Evolutionary conservation across 2,113 vertebrate genomes (phyloP).

Genomic region (Calidris pugnax): DNA sequence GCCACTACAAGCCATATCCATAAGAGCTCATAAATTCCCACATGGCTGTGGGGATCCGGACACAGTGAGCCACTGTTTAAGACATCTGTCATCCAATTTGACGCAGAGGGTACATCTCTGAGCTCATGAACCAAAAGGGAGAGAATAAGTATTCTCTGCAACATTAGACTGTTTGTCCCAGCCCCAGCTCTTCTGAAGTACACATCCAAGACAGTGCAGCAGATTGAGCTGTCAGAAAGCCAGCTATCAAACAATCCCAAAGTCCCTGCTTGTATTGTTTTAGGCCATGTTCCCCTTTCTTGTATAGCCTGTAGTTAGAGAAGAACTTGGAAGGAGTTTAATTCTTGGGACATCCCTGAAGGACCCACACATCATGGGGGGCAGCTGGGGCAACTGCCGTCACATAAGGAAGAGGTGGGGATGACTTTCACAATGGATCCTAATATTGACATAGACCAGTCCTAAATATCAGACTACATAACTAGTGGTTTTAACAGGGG

Average conservation of each 20-base stretch:
- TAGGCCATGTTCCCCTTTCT: background rate
- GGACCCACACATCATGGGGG: background rate
- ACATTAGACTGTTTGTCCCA: background rate
- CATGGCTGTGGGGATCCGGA: background rate
- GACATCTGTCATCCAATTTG: background rate
- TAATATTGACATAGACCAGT: background rate
- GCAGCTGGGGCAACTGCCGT: background rate
- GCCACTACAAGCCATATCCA: background rate
- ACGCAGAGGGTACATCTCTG: background rate
- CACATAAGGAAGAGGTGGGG: background rate
- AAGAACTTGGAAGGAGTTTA: background rate
- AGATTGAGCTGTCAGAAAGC: background rate
- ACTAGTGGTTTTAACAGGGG: background rate
- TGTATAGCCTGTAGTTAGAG: background rate
- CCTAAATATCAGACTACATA: background rate
- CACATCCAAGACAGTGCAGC: fast-evolving
- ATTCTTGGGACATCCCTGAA: background rate
- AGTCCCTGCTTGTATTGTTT: background rate
- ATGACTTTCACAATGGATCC: background rate
- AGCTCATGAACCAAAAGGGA: background rate
- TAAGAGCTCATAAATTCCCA: background rate
- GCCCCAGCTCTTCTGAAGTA: background rate
- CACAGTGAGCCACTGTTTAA: background rate
- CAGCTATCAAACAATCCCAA: background rate
- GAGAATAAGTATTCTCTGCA: background rate